phyloP scores from a whole-genome alignment of 2,888 invertebrate genomes.

The Cheilosia soror region DNA sequence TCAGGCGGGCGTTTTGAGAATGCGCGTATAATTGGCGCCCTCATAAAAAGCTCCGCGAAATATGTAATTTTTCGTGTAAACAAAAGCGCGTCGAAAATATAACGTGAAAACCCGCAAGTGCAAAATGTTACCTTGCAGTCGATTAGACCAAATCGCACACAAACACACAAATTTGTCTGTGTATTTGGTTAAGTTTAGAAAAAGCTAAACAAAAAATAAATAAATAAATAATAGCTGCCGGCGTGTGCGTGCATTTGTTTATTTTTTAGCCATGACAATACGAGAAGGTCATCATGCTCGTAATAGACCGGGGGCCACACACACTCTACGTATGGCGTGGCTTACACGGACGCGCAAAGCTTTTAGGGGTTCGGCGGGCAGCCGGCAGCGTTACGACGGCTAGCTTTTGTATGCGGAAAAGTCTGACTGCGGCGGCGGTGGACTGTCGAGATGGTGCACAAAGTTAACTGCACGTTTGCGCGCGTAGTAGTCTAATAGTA shows the following conservation, averaged over 20 bases:
- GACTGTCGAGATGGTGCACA: constrained; percentile 20
- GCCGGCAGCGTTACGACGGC: neutral
- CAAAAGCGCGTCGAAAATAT: constrained; percentile 53
- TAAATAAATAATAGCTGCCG: constrained; percentile 38
- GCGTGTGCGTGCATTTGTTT: constrained; percentile 73
- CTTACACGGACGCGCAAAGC: constrained; percentile 46
- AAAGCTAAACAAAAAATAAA: constrained; percentile 9
- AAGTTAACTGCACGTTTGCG: neutral
- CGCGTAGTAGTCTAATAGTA: constrained; percentile 63
- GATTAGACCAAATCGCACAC: constrained; percentile 52
- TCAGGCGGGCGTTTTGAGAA: constrained; percentile 13
- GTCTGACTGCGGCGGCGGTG: constrained; percentile 30
- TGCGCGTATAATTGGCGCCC: constrained; percentile 42
- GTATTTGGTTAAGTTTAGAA: constrained; percentile 14
- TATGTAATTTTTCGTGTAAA: constrained; percentile 22
- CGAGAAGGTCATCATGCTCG: constrained; percentile 82
- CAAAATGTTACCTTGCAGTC: constrained; percentile 70
- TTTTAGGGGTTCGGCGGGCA: constrained; percentile 37
- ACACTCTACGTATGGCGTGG: constrained; percentile 43
- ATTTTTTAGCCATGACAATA: constrained; percentile 83
- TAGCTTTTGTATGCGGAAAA: constrained; percentile 68
- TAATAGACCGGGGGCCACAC: constrained; percentile 74
- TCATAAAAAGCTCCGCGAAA: constrained; percentile 38
- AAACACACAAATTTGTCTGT: constrained; percentile 18
- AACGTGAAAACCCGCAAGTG: constrained; percentile 72